These are phyloP conservation scores for Calephelis virginiensis DNA, from an alignment of 1,140 invertebrate genomes.

Conservation along the genomic window DNA sequence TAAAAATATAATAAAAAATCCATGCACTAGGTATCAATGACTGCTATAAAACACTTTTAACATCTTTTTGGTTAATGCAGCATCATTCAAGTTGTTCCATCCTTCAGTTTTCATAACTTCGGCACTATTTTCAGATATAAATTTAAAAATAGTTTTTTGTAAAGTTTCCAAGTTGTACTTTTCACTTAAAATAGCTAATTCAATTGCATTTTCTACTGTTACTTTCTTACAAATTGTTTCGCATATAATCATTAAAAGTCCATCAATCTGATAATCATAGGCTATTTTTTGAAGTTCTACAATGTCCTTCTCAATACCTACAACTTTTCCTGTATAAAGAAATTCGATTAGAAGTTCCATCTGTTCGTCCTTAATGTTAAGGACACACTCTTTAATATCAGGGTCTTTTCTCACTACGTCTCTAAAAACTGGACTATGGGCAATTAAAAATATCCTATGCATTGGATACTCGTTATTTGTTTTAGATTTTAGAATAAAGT, in stretches of 20 bases:
- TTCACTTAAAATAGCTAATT: constrained; percentile 8
- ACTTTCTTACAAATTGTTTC: constrained; percentile 2
- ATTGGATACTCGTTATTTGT: neutral
- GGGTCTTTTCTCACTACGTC: neutral
- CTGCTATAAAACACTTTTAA: constrained; percentile 3
- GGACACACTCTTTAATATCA: neutral
- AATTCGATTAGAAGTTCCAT: neutral
- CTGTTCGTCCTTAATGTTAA: constrained; percentile 3
- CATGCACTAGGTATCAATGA: neutral
- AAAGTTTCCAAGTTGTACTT: neutral
- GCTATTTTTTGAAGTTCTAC: constrained; percentile 12
- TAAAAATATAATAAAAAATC: too few species aligned
- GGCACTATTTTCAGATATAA: constrained; percentile 7
- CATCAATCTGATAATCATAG: neutral
- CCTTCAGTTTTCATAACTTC: constrained; percentile 10
- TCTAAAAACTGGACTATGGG: constrained; percentile 6
- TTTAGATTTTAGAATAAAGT: constrained; percentile 13
- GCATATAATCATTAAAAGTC: neutral
- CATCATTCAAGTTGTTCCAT: constrained; percentile 9
- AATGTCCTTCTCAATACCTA: neutral
- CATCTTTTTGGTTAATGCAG: constrained; percentile 10
- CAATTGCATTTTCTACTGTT: constrained; percentile 6
- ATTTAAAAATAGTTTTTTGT: constrained; percentile 4
- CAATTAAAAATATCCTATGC: constrained; percentile 7
- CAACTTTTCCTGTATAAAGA: neutral